phyloP scores from a whole-genome alignment of 2,888 invertebrate species.

The Phania funesta region DNA sequence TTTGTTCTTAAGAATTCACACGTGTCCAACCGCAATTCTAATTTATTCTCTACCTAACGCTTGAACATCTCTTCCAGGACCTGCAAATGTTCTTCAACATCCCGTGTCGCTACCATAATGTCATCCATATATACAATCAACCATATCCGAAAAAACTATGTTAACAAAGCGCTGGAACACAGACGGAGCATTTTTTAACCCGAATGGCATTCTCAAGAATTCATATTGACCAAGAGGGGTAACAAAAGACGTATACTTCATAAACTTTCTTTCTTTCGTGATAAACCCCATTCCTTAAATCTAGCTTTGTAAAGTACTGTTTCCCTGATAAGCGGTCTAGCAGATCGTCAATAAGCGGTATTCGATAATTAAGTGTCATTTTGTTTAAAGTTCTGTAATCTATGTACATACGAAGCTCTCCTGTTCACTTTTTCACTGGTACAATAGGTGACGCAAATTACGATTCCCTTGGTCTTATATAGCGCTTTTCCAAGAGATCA shows the following conservation, averaged over 20 bases:
- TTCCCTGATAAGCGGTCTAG: conserved; percentile 31
- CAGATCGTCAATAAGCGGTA: conserved; percentile 47
- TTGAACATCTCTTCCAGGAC: conserved; percentile 38
- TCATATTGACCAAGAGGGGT: conserved; percentile 41
- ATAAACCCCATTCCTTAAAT: conserved; percentile 34
- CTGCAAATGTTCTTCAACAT: conserved; percentile 32
- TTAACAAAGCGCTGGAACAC: conserved; percentile 53
- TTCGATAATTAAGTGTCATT: conserved; percentile 27
- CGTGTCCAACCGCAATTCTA: conserved; percentile 52
- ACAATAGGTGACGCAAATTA: conserved; percentile 46
- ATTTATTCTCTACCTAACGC: conserved; percentile 1
- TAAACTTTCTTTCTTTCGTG: conserved; percentile 12
- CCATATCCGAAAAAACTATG: conserved; percentile 47
- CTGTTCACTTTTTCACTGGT: conserved; percentile 35
- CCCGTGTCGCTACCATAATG: conserved; percentile 49
- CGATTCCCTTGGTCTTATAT: conserved; percentile 28
- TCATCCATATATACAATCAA: conserved; percentile 51
- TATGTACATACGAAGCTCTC: conserved; percentile 41
- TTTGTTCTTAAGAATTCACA: conserved; percentile 43
- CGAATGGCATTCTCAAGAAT: conserved; percentile 59
- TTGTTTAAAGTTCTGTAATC: conserved; percentile 48
- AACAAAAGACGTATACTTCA: conserved; percentile 35
- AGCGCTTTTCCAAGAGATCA: conserved; percentile 8
- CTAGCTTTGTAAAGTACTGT: conserved; percentile 41
- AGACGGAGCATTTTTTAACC: conserved; percentile 48